A percentile compares a stretch with the other conserved stretches of the same genome.
These are phyloP conservation scores for Acheta domesticus DNA, from an alignment of 2,888 invertebrate species.

Conservation along the genomic window DNA sequence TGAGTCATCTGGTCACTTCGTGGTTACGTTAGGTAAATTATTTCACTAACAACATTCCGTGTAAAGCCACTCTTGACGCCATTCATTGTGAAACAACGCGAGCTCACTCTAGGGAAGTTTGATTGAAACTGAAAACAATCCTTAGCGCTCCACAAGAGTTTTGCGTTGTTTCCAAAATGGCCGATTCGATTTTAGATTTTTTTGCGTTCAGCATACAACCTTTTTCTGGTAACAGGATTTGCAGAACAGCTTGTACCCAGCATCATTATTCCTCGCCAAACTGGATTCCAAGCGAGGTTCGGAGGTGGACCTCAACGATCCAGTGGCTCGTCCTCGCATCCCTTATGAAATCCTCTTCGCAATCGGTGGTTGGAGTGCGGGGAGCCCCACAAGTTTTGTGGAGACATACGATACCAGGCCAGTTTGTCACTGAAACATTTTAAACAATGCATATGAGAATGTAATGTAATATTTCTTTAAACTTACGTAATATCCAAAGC, in stretches of 20 bases:
- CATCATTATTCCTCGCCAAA: conserved; percentile 54
- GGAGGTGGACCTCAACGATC: conserved; percentile 27
- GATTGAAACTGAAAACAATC: not conserved
- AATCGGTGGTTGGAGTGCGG: conserved; percentile 60
- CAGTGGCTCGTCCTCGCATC: conserved; percentile 65
- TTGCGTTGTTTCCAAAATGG: not conserved
- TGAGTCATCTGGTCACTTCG: no score
- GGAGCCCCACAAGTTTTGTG: conserved; percentile 68
- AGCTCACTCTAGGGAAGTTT: not conserved
- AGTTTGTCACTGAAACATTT: conserved; percentile 18
- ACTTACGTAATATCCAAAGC: no score
- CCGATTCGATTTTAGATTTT: not conserved
- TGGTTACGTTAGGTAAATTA: no score
- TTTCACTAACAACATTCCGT: no score
- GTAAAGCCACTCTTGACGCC: no score
- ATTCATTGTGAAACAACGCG: not conserved
- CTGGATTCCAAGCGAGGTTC: conserved; percentile 48
- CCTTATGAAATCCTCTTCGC: conserved; percentile 52
- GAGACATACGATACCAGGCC: conserved; percentile 49
- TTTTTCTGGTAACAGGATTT: conserved; percentile 49
- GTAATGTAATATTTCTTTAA: no score
- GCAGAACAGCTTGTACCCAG: conserved; percentile 54
- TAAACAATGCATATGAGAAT: no score
- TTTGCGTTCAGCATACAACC: not conserved
- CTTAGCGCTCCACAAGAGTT: not conserved